Evolutionary conservation across 2,113 vertebrate genomes (phyloP), one percentile per base, ranked within the genome.

Genomic region (Thamnophis sirtalis): DNA sequence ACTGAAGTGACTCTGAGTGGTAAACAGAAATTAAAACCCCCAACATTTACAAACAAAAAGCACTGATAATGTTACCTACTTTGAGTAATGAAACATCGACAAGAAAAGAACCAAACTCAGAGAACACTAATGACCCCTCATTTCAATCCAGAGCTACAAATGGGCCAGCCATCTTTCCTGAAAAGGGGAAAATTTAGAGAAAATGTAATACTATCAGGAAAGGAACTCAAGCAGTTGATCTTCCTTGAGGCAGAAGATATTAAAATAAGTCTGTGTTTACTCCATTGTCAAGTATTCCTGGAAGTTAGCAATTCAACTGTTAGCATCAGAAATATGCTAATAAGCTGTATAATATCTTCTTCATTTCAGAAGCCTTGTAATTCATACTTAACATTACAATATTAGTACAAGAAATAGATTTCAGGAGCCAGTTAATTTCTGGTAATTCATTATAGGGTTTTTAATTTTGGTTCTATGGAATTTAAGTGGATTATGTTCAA

Each of bases 201-300:
- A 68, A 15, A 68, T 33, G 11, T 33, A 68, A n/a, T n/a, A 33
- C 63, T 68, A 15, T 33, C 63, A 68, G 63, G n/a, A 28, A 68
- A 68, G 63, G n/a, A n/a, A 68, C 26, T 68, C 63, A 68, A 33
- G 53, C 10, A 43, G 11, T 38, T 56, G 53, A 4, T 54, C 53
- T 22, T n/a, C 85, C 26, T 50, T 51, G 19, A 49, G 22, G 24
- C 48, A 84, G 38, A 50, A 50, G 49, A 26, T 51, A 43, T 3
- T 91, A 92, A 43, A 56, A 13, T 49, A 13, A 33, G 49, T 94
- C 43, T 28, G 58, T 89, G 4, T 49, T 94, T 49, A 90, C 88
- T 95, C 93, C 63, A 22, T 80, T 84, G 13, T 91, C 55, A 43
- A 88, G 51, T 89, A 58, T 84, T 85, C 91, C 28, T 91, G 26